Evolutionary conservation across 2,797 vertebrate species (phyloP).

Genomic region (Thamnophis elegans): DNA sequence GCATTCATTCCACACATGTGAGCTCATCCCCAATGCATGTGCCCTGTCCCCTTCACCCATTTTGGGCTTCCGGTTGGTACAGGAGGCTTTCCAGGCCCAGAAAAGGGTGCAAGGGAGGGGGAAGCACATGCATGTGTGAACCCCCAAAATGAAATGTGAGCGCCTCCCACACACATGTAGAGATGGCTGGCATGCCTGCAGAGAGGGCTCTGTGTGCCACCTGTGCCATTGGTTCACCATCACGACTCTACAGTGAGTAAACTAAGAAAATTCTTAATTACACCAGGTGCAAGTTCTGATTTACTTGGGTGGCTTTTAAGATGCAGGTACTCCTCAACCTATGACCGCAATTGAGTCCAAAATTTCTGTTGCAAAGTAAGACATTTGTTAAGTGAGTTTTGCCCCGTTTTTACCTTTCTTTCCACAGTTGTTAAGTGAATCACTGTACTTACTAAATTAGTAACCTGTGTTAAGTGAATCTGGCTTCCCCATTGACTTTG

Average conservation of each 20-base stretch:
- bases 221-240: too few relatives aligned
- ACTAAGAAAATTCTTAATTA: neutral
- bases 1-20: too few relatives aligned
- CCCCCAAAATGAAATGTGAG: too few relatives aligned
- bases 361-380: neutral
- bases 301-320: neutral
- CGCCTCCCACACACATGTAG: too few relatives aligned
- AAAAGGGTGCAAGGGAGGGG: too few relatives aligned
- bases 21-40: too few relatives aligned
- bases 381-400: neutral
- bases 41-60: too few relatives aligned
- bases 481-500: neutral
- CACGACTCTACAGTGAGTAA: neutral
- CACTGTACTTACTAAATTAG: neutral
- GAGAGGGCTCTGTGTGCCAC: too few relatives aligned
- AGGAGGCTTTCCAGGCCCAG: too few relatives aligned
- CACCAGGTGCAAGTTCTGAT: neutral
- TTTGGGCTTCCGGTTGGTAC: too few relatives aligned
- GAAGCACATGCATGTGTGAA: too few relatives aligned
- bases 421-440: neutral
- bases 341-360: neutral
- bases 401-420: neutral
- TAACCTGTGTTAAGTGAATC: neutral
- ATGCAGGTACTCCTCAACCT: neutral
- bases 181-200: too few relatives aligned